Evolutionary conservation across 2,888 invertebrate species (phyloP), one percentile per base, ranked within the genome.

Genomic region (Kuschelorhynchus macadamiae): DNA sequence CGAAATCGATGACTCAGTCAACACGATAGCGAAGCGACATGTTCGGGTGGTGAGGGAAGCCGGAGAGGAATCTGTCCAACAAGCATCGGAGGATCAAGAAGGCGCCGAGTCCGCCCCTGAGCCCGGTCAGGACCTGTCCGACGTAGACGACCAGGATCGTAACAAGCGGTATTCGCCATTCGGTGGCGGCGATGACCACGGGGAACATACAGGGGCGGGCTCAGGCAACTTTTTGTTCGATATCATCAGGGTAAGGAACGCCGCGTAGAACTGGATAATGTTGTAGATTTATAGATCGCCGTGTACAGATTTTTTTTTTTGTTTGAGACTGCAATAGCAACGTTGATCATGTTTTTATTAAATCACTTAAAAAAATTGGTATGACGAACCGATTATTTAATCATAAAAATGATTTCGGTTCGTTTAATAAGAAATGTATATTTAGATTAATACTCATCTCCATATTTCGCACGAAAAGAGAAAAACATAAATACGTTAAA

Each of bases 161-260:
- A 92, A 93, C 84, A 95, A 94, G 83, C 88, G 94, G 86, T 92
- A 90, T 84, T 85, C 91, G 78, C 90, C 88, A 80, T 91, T 91
- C 81, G 90, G 90, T 16, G 88, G 87, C 70, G 81, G 81, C 41
- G 82, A 79, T 39, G 80, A 76, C 46, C 78, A 77, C 33, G 83
- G 82, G 39, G n/a, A n/a, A n/a, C 80, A 84, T 71, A 83, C 83
- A 9, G 92, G 91, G 36, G 71, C 64, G 49, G 93, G 93, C 60
- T 93, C 93, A 53, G 94, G 94, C 71, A 95, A 94, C 86, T 94
- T 95, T 88, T 87, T 95, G 75, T 94, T 94, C 84, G 94, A 95
- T 84, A 91, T 94, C 81, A 92, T 95, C 83, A 88, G 94, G 88
- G 94, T 95, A 87, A 92, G 92, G 87, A 75, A 70, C 65, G 67